Conservation (phyloP, 2,113 vertebrate species). For the Zosterops lateralis region DNA sequence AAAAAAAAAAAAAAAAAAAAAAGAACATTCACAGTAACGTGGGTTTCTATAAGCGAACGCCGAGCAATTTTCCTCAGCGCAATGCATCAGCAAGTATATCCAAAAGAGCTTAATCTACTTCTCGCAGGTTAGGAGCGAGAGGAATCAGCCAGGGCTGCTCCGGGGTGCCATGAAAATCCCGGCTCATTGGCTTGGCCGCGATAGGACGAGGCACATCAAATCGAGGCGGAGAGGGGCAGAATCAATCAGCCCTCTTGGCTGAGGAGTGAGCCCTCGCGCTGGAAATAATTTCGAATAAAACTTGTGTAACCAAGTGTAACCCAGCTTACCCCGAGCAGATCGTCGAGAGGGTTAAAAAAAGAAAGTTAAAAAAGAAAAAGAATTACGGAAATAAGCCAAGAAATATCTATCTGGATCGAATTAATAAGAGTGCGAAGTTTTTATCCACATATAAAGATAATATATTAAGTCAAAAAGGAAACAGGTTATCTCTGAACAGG, state of each 20-base stretch:
- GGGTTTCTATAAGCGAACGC: constrained; percentile 59
- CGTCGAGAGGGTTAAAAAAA: neutral
- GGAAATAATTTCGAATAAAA: constrained; percentile 48
- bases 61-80: constrained; percentile 57
- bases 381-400: neutral
- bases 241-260: neutral
- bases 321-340: neutral
- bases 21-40: constrained; percentile 45
- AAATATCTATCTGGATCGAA: neutral
- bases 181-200: constrained; percentile 11
- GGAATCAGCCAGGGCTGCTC: neutral
- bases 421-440: neutral
- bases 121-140: constrained; percentile 14
- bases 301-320: constrained; percentile 20
- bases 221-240: neutral
- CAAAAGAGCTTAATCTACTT: constrained; percentile 56
- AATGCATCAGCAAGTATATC: constrained; percentile 58
- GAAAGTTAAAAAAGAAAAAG: neutral
- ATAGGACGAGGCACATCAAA: neutral
- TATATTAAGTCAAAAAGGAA: constrained; percentile 28
- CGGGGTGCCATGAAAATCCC: neutral
- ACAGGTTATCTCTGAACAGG: constrained; percentile 64
- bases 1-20: neutral
- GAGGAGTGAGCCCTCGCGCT: neutral
- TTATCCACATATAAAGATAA: neutral